Base-by-base conservation (phyloP, 2,113 vertebrate species). In the Epinephelus lanceolatus region DNA sequence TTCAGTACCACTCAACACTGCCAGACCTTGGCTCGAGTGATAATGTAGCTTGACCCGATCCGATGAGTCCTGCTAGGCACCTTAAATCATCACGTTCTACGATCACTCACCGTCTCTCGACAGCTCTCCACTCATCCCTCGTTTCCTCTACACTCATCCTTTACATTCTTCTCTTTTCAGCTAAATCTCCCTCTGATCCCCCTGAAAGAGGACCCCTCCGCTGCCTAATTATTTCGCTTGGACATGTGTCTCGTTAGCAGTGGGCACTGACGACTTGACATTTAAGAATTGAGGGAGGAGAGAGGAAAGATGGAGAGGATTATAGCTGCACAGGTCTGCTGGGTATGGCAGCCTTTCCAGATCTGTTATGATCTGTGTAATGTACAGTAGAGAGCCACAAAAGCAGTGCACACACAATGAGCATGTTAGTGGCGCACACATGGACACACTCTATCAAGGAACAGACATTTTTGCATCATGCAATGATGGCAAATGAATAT, bases 191-290 rank as follows among this genome's bases (percentile, higher is more conserved):
- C 18, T 40, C 30, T 61, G 62, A 45, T 79, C 72, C 70, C 69
- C 49, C 69, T 42, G 21, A 88, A 76, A 77, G 77, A 91, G 49
- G 71, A 71, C 15, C 71, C 37, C 79, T 71, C 72, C 57, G 8
- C 81, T 59, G 78, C 61, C 77, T 92, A 87, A 91, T 92, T 89
- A 91, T 87, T 90, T 93, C 78, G 78, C 74, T 37, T 72, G 65
- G 85, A 84, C 71, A 57, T 81, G 65, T 65, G 76, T 90, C 89
- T 91, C 68, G 71, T 92, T 93, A 93, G 88, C 79, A 51, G 77
- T 51, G 21, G 74, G 74, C 69, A 18, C 71, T 84, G 89, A 85
- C 42, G 68, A 90, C 84, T 89, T 94, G 94, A 94, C 94, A 95
- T 94, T 95, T 94, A 93, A 87, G 82, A 93, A 92, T 80, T 21